Evolutionary conservation across 2,888 invertebrate genomes (phyloP).

Genomic region (Exocentrus adspersus): DNA sequence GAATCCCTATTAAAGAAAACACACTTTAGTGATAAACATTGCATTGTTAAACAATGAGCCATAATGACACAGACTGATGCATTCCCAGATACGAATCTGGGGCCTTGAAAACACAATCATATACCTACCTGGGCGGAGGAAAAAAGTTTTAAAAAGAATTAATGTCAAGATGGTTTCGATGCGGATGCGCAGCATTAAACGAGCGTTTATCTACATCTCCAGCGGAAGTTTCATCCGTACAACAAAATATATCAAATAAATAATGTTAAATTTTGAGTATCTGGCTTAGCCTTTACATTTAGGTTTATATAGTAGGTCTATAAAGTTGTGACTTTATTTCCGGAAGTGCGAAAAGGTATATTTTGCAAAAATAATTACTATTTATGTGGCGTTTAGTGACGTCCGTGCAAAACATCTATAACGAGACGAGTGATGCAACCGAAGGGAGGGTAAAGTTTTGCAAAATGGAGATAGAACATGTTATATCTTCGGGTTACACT

Average conservation of each 20-base stretch:
- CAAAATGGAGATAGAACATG: conserved; percentile 56
- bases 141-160: conserved; percentile 29
- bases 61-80: conserved; percentile 58
- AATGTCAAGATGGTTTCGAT: conserved; percentile 26
- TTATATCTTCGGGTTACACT: conserved; percentile 54
- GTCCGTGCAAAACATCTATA: conserved; percentile 56
- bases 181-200: conserved; percentile 24
- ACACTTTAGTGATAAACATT: conserved; percentile 50
- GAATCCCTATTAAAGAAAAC: conserved; percentile 44
- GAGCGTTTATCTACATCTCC: conserved; percentile 53
- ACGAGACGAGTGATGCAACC: too few relatives aligned
- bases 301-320: conserved; percentile 8
- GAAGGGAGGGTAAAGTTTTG: conserved; percentile 55
- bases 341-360: too few relatives aligned
- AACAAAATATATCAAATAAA: conserved; percentile 56
- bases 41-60: conserved; percentile 55
- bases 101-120: conserved; percentile 38
- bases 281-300: conserved; percentile 47
- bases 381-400: too few relatives aligned
- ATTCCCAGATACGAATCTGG: conserved; percentile 48
- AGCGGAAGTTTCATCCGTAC: conserved; percentile 58
- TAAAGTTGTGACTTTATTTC: too few relatives aligned
- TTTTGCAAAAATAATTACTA: too few relatives aligned
- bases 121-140: conserved; percentile 36
- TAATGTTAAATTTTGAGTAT: conserved; percentile 56